Percentiles rank a stretch among this genome's conserved stretches.
Evolutionary conservation across 2,797 vertebrate species (phyloP).

Genomic region (Arctocebus calabarensis): DNA sequence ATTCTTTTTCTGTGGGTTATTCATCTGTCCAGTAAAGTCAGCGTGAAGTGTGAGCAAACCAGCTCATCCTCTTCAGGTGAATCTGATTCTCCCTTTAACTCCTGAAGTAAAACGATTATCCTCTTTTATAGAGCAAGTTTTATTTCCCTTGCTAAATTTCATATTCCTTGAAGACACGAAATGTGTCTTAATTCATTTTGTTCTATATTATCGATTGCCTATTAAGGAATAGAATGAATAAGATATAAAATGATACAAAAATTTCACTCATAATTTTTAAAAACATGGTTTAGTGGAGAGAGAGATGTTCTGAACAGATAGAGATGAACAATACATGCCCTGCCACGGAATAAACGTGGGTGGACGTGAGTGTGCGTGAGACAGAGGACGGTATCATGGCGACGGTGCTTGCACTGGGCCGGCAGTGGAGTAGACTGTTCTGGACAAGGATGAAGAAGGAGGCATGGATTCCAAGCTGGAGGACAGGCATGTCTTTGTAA

Average conservation of each 20-base stretch:
- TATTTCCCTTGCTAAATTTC: background rate
- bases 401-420: fast-evolving
- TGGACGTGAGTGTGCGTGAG: fast-evolving
- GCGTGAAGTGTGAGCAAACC: background rate
- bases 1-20: background rate
- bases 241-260: background rate
- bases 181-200: background rate
- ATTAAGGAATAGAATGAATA: background rate
- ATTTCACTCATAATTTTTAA: background rate
- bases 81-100: background rate
- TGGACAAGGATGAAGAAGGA: background rate
- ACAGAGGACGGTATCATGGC: fast-evolving
- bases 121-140: background rate
- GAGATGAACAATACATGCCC: fast-evolving
- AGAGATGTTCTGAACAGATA: no score
- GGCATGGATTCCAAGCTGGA: fast-evolving
- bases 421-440: fast-evolving
- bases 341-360: fast-evolving
- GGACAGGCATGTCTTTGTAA: background rate
- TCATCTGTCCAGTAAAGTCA: background rate
- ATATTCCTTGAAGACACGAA: background rate
- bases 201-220: background rate
- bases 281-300: background rate
- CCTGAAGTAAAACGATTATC: background rate
- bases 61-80: background rate